Base-by-base conservation (phyloP, 2,113 vertebrate species). In the Prionailurus viverrinus region DNA sequence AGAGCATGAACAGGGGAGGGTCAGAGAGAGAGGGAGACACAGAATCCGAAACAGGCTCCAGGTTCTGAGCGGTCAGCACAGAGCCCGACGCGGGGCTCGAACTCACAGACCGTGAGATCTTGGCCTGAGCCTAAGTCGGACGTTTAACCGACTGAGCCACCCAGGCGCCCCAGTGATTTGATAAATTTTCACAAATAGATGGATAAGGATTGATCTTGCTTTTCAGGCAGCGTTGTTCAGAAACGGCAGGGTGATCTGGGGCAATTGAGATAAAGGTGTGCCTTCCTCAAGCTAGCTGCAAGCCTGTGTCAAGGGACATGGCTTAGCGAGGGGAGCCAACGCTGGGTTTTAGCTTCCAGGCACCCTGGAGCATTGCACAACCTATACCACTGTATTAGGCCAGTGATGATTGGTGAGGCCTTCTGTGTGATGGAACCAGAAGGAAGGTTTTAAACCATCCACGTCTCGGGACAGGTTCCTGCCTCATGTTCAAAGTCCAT, bases 401-500 rank as follows among this genome's bases (percentile, higher is more conserved):
- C 1, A 4, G 29, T 12, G 29, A 8, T 63, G 53, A 29, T 79
- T 85, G 53, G 15, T 31, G 51, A 63, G 27, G 31, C 2, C 7
- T 8, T 19, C 65, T 48, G 12, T 14, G 4, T 2, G 5, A 23
- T 5, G 71, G 58, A 36, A 21, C 21, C 18, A 53, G 5, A 27
- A 80, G 63, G 48, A 79, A 23, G 39, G 15, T 6, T 78, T 95
- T 95, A 19, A 90, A 55, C 15, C 1, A 9, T 16, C 66, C 21
- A 48, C 0, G 48, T 48, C 48, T 41, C 25, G 19, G 63, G n/a
- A 45, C 68, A 73, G 69, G 31, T 27, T 27, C 29, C 76, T 4
- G 21, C 39, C 33, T 71, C 39, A 2, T 4, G 41, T 6, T 45
- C 25, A 45, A n/a, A 14, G 5, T 1, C 0, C n/a, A 9, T 36